Evolutionary conservation across 2,888 invertebrate genomes (phyloP).

Genomic region (Troides oblongomaculatus): DNA sequence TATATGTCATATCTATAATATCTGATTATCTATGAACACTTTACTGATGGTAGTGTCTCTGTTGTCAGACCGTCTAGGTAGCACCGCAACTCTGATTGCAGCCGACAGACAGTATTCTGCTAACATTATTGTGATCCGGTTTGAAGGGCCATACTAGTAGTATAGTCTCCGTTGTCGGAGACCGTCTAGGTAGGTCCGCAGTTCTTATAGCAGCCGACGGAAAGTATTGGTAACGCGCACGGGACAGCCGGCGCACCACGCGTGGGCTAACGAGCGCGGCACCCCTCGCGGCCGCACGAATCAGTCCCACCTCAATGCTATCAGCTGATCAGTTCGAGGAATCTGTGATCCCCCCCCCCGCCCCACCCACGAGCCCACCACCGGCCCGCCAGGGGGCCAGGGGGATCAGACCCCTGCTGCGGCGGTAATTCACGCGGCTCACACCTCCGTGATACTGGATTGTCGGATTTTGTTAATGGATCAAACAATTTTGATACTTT

Average conservation of each 20-base stretch:
- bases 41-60: no score
- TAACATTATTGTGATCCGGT: no score
- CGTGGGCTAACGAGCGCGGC: constrained; percentile 4
- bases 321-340: constrained; percentile 43
- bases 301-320: constrained; percentile 30
- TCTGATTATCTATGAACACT: no score
- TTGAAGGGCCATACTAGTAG: no score
- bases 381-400: constrained; percentile 30
- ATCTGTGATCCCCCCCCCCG: constrained; percentile 42
- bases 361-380: constrained; percentile 12
- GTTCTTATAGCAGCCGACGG: no score
- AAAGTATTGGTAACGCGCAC: no score
- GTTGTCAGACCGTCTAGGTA: no score
- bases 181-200: no score
- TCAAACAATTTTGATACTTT: constrained; percentile 48
- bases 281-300: background rate
- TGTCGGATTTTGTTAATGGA: constrained; percentile 34
- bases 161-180: no score
- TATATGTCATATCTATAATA: no score
- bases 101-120: no score
- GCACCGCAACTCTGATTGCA: no score
- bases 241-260: background rate
- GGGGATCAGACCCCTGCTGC: constrained; percentile 58
- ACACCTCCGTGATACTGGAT: constrained; percentile 61
- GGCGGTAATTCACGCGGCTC: constrained; percentile 71